Evolutionary conservation across 1,140 invertebrate species (phyloP), one percentile per base, ranked within the genome.

Genomic region (Drosophila lowei): DNA sequence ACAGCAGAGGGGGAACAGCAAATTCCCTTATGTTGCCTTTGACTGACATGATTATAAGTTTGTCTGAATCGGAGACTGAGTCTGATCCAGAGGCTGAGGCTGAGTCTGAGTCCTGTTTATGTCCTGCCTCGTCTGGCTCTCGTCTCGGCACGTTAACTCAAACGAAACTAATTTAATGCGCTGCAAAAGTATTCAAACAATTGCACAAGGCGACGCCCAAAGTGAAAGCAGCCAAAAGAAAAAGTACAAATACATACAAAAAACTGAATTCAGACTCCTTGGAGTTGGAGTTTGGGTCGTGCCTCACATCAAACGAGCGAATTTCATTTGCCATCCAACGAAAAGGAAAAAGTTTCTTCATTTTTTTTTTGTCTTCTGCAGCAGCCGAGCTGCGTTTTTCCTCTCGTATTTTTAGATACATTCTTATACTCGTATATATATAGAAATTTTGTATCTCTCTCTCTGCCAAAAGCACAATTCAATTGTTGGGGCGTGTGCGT

Each of bases 161-260:
- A 89, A 89, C 84, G 84, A 89, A 89, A 89, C 84, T 89, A 89
- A 89, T 89, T 89, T 89, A 88, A 88, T 88, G 83, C 84, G 84
- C 83, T 89, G 83, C 78, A 88, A 88, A 88, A 88, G 83, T 83
- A 88, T 88, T 88, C 83, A 88, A 88, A 88, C 83, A 88, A 88
- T 88, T 88, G 83, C 79, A 88, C 79, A 88, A 86, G 83, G 80
- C 81, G 80, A 88, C 83, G 83, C 78, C 78, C 83, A 88, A 49
- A 85, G 81, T 85, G 81, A 85, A 85, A 85, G 81, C 79, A 76
- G 47, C 42, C 23, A 55, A 68, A 72, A 21, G 28, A 53, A 66
- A 72, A 47, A 61, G 50, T 38, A 54, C 38, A 46, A 13, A 18
- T 52, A 46, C 64, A 50, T 43, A 72, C 70, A 58, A 74, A 74